Base-by-base conservation (phyloP, 2,113 vertebrate species). In the Sinocyclocheilus grahami region DNA sequence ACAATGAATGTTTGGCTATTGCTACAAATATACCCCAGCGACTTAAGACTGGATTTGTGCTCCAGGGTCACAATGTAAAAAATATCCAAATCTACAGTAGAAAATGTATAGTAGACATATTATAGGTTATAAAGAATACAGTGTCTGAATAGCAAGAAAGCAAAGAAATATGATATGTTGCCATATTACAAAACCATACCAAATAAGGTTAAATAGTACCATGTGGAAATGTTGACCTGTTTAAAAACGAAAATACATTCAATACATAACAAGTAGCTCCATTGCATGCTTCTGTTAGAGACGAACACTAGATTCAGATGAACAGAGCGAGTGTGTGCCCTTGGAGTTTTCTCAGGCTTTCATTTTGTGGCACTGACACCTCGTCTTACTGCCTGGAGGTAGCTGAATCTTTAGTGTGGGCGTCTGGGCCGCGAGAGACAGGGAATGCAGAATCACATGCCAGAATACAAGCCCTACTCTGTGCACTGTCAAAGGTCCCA, bases 301-400 rank as follows among this genome's bases (percentile, higher is more conserved):
- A 16, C 48, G 4, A 33, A 78, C 24, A 55, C 30, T 51, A 30
- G 14, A 53, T 53, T 55, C 14, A 33, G 76, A 11, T 55, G 16
- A 78, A 55, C 76, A 30, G 76, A 55, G 27, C 20, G 16, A 78
- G 9, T 9, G 27, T 55, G 48, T 78, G 76, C 71, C 42, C 87
- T 89, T 87, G 90, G 86, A 90, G 89, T 88, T 83, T 78, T 85
- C 77, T 89, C 88, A 83, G 81, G 87, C 46, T 0, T 83, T 67
- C 65, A 51, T 86, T 89, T 88, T 89, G 88, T 89, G 89, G 87
- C 89, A 89, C 77, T 89, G 89, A 92, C 88, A 91, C 86, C 77
- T 87, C 72, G 85, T 91, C 84, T 89, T 90, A 91, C 88, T 91
- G 90, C 86, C n/a, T 83, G 20, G 88, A 85, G 89, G 91, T 78